A percentile compares a stretch with the other conserved stretches of the same genome.
These are phyloP conservation scores for Scytalopus superciliaris DNA, from an alignment of 2,113 vertebrate genomes.

Conservation along the genomic window DNA sequence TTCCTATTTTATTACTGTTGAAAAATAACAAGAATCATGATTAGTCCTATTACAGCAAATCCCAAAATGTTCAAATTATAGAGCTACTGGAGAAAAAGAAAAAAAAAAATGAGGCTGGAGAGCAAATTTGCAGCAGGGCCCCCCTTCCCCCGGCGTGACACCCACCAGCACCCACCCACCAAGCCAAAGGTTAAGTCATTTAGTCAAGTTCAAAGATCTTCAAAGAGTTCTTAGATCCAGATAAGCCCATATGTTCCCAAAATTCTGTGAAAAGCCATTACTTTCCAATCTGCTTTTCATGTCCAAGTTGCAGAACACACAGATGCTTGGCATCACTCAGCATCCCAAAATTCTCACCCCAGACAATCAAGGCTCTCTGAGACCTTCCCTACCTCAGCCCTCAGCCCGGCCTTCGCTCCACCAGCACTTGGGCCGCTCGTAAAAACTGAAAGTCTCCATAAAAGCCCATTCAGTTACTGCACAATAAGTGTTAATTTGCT, in stretches of 20 bases:
- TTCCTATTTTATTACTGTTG: background rate
- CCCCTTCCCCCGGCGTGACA: slow-evolving; percentile 1
- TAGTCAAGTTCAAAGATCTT: slow-evolving; percentile 95
- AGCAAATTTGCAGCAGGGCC: slow-evolving; percentile 34
- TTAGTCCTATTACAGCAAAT: background rate
- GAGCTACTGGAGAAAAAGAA: background rate
- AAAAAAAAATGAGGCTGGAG: background rate
- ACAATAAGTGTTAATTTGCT: slow-evolving; percentile 96
- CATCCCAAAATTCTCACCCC: slow-evolving; percentile 73
- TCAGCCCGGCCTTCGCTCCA: slow-evolving; percentile 72
- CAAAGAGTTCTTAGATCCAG: slow-evolving; percentile 92
- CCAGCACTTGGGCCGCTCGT: slow-evolving; percentile 75
- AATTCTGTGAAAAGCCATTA: slow-evolving; percentile 80
- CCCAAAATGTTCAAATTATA: background rate
- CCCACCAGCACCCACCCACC: slow-evolving; percentile 78
- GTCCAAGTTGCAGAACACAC: slow-evolving; percentile 75
- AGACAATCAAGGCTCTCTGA: slow-evolving; percentile 71
- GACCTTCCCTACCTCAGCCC: slow-evolving; percentile 55
- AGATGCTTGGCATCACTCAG: slow-evolving; percentile 77
- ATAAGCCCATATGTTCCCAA: slow-evolving; percentile 87
- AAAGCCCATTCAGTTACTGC: slow-evolving; percentile 83
- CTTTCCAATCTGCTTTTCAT: slow-evolving; percentile 80
- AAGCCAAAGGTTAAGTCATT: slow-evolving; percentile 91
- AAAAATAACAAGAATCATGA: background rate
- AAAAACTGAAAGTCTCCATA: slow-evolving; percentile 74